Conservation (phyloP, 1,140 invertebrate species). For the Maconellicoccus hirsutus region DNA sequence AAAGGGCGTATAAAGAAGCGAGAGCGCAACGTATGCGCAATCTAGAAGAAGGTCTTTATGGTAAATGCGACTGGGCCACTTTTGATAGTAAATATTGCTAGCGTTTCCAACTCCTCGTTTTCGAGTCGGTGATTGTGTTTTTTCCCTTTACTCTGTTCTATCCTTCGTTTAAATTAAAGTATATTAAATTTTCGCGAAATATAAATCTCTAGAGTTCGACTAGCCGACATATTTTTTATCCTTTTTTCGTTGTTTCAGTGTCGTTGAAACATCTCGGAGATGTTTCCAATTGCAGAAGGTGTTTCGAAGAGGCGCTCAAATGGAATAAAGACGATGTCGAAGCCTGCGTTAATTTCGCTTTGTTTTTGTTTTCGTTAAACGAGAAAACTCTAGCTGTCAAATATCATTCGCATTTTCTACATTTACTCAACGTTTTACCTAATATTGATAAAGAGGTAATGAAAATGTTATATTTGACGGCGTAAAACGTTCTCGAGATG, state of each 20-base stretch:
- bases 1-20: neutral
- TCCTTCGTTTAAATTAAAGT: too few relatives aligned
- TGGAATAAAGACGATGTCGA: neutral
- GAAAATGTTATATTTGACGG: neutral
- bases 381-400: neutral
- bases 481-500: too few relatives aligned
- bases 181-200: too few relatives aligned
- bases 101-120: too few relatives aligned
- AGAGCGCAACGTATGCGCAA: slow-evolving; percentile 13
- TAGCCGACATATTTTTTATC: neutral
- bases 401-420: slow-evolving; percentile 9
- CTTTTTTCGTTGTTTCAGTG: neutral
- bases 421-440: neutral
- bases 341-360: slow-evolving; percentile 1
- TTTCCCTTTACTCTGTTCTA: too few relatives aligned
- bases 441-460: slow-evolving; percentile 12
- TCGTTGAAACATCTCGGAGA: slow-evolving; percentile 1
- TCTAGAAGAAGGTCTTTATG: neutral
- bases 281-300: neutral
- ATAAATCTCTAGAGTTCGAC: too few relatives aligned
- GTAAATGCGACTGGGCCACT: slow-evolving; percentile 11
- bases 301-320: slow-evolving; percentile 11
- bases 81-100: slow-evolving; percentile 4
- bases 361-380: slow-evolving; percentile 1
- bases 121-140: too few relatives aligned